Evolutionary conservation across 1,140 invertebrate species (phyloP).

Genomic region (Anagrus nilaparvatae): DNA sequence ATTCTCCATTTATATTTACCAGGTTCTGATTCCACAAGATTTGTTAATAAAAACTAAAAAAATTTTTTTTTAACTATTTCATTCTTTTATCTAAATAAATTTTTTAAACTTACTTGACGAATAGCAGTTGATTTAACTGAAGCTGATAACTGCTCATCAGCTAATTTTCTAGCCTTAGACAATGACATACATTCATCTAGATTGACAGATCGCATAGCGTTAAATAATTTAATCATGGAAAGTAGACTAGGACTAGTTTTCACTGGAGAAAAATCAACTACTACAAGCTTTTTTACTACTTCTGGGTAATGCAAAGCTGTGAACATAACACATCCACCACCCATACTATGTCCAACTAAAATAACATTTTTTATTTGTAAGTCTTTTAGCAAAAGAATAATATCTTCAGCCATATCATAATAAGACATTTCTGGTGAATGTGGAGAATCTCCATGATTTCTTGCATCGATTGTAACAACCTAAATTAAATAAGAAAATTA

Average conservation of each 20-base stretch:
- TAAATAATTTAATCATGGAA: conserved; percentile 53
- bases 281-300: conserved; percentile 64
- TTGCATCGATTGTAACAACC: conserved; percentile 71
- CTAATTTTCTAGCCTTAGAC: conserved; percentile 53
- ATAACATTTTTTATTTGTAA: conserved; percentile 51
- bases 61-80: background rate
- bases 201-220: conserved; percentile 50
- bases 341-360: conserved; percentile 85
- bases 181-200: conserved; percentile 50
- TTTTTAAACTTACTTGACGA: conserved; percentile 36
- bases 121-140: conserved; percentile 37
- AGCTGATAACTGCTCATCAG: conserved; percentile 43
- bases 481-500: conserved; percentile 26
- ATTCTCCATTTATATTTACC: conserved; percentile 60
- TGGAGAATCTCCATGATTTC: conserved; percentile 87
- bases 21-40: conserved; percentile 54
- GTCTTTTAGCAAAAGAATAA: conserved; percentile 53
- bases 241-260: conserved; percentile 51
- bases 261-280: conserved; percentile 77
- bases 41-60: conserved; percentile 68
- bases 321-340: conserved; percentile 74
- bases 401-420: conserved; percentile 59
- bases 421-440: conserved; percentile 65
- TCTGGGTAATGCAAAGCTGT: conserved; percentile 64
- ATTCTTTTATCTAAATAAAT: background rate